Evolutionary conservation across 35 echinoderm and acorn worm species (phyloP).

Genomic region (Ptychodera flava): DNA sequence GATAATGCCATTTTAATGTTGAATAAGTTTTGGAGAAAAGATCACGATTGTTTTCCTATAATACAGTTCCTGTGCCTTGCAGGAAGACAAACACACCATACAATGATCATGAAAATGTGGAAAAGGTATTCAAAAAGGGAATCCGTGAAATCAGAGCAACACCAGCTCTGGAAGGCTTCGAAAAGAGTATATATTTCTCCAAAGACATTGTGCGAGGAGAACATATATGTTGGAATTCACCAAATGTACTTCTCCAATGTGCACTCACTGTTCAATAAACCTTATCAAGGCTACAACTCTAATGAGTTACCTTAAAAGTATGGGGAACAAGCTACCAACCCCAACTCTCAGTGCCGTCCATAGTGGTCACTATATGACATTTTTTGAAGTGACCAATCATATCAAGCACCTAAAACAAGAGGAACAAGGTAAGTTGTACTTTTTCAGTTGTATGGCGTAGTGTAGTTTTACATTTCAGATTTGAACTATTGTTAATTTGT

Average conservation of each 20-base stretch:
- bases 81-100: not conserved
- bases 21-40: slow-evolving; percentile 1
- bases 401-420: not conserved
- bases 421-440: not conserved
- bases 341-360: not conserved
- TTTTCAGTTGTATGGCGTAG: not conserved
- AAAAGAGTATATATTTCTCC: not conserved
- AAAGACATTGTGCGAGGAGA: not conserved
- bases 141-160: not conserved
- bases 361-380: not conserved
- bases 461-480: not conserved
- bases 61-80: not conserved
- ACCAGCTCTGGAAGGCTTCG: not conserved
- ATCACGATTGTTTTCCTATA: not conserved
- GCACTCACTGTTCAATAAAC: not conserved
- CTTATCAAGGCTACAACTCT: not conserved
- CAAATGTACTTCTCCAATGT: not conserved
- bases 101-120: not conserved
- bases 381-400: not conserved
- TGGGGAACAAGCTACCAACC: not conserved
- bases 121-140: not conserved
- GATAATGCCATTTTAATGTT: slow-evolving; percentile 13
- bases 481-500: not conserved
- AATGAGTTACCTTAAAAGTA: not conserved
- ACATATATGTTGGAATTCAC: not conserved